These are phyloP conservation scores for Typhlichthys subterraneus DNA, from an alignment of 2,797 vertebrate genomes.

Conservation along the genomic window DNA sequence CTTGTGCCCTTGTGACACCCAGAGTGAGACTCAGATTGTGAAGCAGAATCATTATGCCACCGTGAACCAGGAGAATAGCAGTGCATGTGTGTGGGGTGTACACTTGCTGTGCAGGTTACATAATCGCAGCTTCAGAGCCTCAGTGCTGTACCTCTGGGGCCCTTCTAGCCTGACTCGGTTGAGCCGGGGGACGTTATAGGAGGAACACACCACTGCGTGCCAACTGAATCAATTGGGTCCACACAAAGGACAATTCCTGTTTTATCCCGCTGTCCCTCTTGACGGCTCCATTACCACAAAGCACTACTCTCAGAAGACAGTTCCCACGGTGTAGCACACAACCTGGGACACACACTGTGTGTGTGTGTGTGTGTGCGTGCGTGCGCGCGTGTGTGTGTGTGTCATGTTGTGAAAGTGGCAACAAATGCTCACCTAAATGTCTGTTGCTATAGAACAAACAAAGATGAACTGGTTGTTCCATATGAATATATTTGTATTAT, in stretches of 20 bases:
- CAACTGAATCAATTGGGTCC: constrained; percentile 62
- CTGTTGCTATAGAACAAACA: neutral
- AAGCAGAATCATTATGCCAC: too few species aligned
- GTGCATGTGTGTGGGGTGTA: constrained; percentile 22
- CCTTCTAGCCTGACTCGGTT: constrained; percentile 35
- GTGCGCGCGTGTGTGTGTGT: constrained; percentile 23
- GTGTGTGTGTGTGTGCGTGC: constrained; percentile 29
- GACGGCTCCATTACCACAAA: constrained; percentile 53
- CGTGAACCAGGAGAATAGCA: too few species aligned
- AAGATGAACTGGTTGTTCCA: neutral
- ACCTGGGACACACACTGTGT: constrained; percentile 48
- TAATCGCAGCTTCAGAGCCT: constrained; percentile 44
- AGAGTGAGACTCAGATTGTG: too few species aligned
- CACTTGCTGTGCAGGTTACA: constrained; percentile 23
- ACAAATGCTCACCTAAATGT: constrained; percentile 38
- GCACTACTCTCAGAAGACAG: constrained; percentile 29
- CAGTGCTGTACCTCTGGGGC: constrained; percentile 34
- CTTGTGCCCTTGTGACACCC: too few species aligned
- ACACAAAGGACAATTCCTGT: constrained; percentile 57
- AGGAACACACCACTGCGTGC: constrained; percentile 44
- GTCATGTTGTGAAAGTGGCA: too few species aligned
- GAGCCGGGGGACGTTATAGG: constrained; percentile 63
- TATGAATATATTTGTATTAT: too few species aligned
- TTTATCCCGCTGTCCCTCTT: constrained; percentile 54
- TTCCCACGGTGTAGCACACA: constrained; percentile 65